Evolutionary conservation across 2,888 invertebrate genomes (phyloP), one percentile per base, ranked within the genome.

Genomic region (Ametastegia equiseti): DNA sequence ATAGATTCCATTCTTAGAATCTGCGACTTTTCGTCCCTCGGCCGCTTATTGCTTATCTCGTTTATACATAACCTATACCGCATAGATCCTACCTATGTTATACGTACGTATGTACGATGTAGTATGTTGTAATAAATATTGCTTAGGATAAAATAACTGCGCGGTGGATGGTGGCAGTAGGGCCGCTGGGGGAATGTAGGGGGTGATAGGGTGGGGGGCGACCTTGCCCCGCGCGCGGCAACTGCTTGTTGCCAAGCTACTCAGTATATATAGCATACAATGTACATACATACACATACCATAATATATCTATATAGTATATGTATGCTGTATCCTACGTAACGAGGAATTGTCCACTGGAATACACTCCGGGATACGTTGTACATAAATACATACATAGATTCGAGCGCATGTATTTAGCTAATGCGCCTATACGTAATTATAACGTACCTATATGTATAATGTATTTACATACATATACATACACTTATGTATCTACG

Each of bases 241-340:
- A 85, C 85, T 86, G 90, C 89, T 89, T 90, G 90, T 90, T 90
- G 89, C 90, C 90, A 90, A 90, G 90, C 89, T 90, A 90, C 89
- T 85, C 84, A 84, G 86, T 89, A 88, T 89, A 87, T 89, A 89
- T 89, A 89, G 86, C 63, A 63, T 80, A 47, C 60, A 73, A 50
- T 23, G 19, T 47, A 80, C 42, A 80, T 60, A 65, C 50, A 60
- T 63, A 79, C 33, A 60, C 42, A 79, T 63, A 78, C 78, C 77
- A 13, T 15, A 69, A 63, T 82, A 33, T 39, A 67, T 5, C 19
- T 36, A 15, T 50, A 54, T 19, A 45, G 19, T 54, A 75, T 36
- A 54, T 45, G 33, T 75, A 54, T 54, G 15, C 19, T 75, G 36
- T 75, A 50, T 27, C 23, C 13, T 73, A 23, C 36, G 54, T 54